Base-by-base conservation (phyloP, 2,113 vertebrate genomes). In the Agelaius tricolor region DNA sequence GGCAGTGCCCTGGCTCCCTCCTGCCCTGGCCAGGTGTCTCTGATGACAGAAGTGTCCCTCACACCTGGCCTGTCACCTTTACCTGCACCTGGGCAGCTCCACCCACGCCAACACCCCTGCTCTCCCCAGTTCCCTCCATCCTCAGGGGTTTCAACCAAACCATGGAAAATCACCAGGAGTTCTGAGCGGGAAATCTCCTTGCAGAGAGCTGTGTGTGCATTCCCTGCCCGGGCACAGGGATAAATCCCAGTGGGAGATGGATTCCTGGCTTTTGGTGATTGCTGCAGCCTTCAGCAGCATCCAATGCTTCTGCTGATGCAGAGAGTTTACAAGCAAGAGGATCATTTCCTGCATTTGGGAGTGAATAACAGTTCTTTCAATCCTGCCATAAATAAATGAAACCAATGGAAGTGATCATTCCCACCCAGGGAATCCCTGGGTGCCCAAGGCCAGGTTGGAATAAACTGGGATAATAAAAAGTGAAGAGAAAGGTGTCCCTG, bases 61-160 rank as follows among this genome's bases (percentile, higher is more conserved):
- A 61, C 0, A 1, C 49, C 58, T n/a, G 43, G 28, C n/a, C 49
- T 4, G 10, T 39, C 21, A 46, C 44, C 81, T 68, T 75, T 61
- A 10, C 51, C 39, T 57, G 52, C 0, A 2, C 67, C 26, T 10
- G 62, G 89, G 21, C 47, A 62, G 31, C n/a, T 75, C 35, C 43
- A 67, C 47, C 51, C 7, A 1, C 39, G 13, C 2, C 9, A 27
- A 28, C 20, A 46, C 11, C 22, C 46, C 21, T 1, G 1, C 16
- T 72, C 63, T 26, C 68, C 72, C 24, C 13, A 5, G 26, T 57
- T 52, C 47, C 73, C n/a, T 51, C 41, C 47, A 41, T 23, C 23
- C 20, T 78, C 43, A 1, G 6, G 0, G 0, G 1, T 49, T 94
- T 51, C 26, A 49, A 59, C 28, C 19, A 27, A 84, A 66, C 0